Percentiles rank a stretch among this genome's conserved stretches.
These are phyloP conservation scores for Knipowitschia caucasica DNA, from an alignment of 2,797 vertebrate genomes.

Conservation along the genomic window DNA sequence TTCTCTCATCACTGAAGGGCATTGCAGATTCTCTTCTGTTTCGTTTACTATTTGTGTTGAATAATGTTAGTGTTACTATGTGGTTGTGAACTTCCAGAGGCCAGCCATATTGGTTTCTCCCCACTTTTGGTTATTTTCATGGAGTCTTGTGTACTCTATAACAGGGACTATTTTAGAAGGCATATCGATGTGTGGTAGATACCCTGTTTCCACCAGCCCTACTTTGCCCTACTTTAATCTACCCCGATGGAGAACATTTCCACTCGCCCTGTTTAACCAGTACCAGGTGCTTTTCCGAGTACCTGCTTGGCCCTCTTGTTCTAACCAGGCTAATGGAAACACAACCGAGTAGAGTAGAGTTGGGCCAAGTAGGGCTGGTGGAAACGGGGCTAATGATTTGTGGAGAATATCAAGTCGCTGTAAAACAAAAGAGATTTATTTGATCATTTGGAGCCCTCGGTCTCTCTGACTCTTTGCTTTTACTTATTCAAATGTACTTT, in stretches of 20 bases:
- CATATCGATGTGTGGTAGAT: slow-evolving; percentile 76
- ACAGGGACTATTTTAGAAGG: slow-evolving; percentile 69
- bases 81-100: slow-evolving; percentile 80
- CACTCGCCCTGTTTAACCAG: no score
- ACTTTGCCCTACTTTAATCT: no score
- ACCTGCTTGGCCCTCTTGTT: no score
- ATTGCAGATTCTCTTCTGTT: slow-evolving; percentile 59
- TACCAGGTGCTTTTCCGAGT: no score
- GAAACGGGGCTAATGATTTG: no score
- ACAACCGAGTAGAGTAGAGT: no score
- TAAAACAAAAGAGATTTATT: slow-evolving; percentile 52
- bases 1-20: slow-evolving; percentile 52
- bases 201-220: no score
- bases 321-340: no score
- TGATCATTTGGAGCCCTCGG: slow-evolving; percentile 37
- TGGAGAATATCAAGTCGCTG: slow-evolving; percentile 66
- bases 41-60: slow-evolving; percentile 72
- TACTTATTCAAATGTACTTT: slow-evolving; percentile 72
- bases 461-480: slow-evolving; percentile 72
- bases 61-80: slow-evolving; percentile 77
- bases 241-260: no score
- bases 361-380: no score
- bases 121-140: slow-evolving; percentile 55
- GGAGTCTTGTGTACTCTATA: slow-evolving; percentile 70
- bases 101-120: slow-evolving; percentile 63